Evolutionary conservation across 2,888 invertebrate species (phyloP).

Genomic region (Teleogryllus oceanicus): DNA sequence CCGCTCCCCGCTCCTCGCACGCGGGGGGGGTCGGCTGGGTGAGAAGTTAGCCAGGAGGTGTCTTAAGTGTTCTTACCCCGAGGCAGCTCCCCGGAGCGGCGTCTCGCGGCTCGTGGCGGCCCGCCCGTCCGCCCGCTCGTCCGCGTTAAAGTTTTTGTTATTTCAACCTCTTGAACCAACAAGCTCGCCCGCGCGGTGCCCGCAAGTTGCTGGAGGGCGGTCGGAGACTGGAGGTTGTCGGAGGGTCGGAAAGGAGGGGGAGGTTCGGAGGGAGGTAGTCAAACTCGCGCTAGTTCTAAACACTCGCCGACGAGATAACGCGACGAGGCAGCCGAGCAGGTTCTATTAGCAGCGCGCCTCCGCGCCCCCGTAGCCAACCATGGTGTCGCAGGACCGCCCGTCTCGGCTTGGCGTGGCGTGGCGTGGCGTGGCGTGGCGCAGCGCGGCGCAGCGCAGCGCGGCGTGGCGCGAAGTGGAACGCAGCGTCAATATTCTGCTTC

Average conservation of each 20-base stretch:
- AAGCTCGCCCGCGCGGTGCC: background rate
- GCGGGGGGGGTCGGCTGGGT: background rate
- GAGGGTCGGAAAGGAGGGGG: background rate
- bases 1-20: background rate
- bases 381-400: background rate
- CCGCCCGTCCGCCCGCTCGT: background rate
- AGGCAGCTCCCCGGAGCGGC: background rate
- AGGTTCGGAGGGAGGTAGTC: background rate
- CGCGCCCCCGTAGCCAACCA: background rate
- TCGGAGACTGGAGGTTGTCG: background rate
- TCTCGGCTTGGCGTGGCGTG: background rate
- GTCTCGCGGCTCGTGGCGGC: too few species aligned
- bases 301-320: constrained; percentile 9
- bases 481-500: too few species aligned
- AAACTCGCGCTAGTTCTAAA: background rate
- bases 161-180: background rate
- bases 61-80: constrained; percentile 7
- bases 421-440: too few species aligned
- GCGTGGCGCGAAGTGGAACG: too few species aligned
- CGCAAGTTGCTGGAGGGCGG: background rate
- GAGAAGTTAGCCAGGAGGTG: background rate
- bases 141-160: constrained; percentile 18
- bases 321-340: background rate
- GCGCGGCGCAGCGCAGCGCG: too few species aligned
- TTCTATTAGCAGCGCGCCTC: background rate